Evolutionary conservation across 2,888 invertebrate genomes (phyloP), one percentile per base, ranked within the genome.

Genomic region (Thecophora atra): DNA sequence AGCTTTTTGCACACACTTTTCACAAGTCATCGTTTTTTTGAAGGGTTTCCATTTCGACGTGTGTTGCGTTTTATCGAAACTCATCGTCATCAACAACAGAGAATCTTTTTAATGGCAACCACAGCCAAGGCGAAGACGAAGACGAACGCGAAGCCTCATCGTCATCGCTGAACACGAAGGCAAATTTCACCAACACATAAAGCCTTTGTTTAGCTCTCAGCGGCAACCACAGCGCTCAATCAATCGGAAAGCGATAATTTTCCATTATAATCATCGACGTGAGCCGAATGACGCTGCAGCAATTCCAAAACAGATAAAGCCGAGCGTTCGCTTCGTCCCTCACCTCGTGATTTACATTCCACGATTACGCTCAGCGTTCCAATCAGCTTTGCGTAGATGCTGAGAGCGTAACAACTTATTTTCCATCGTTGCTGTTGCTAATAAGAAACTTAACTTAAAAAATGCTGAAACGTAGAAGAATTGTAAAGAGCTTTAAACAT

Each of bases 181-280:
- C 63, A 63, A 30, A 44, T n/a, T 28, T 62, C 63, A 30, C 37
- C 65, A 58, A 65, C 67, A 28, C 58, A 52, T 72, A n/a, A 51
- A 28, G n/a, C 56, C 63, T 63, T 71, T 72, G 67, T 72, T 60
- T 30, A 15, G 64, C 30, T 65, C 56, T 71, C 71, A 65, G 51
- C 70, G 47, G 58, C 68, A 58, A 58, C 21, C 75, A 77, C 28
- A 75, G 76, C 75, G 76, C 73, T 75, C 76, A 75, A 72, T 70
- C 62, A 70, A 63, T 28, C 62, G 63, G 47, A 63, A 51, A 26
- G 70, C 52, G 62, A 70, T 62, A 63, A 63, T 58, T 69, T 64
- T 54, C 52, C 47, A 24, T 28, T 37, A 19, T 30, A 66, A 52
- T 66, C 37, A 37, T 2, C 11, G 37, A 37, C 6, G 47, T 47